Percentiles rank a stretch among this genome's conserved stretches.
Conservation (phyloP, 2,888 invertebrate species). For the Lepidocyrtinus sp. region DNA sequence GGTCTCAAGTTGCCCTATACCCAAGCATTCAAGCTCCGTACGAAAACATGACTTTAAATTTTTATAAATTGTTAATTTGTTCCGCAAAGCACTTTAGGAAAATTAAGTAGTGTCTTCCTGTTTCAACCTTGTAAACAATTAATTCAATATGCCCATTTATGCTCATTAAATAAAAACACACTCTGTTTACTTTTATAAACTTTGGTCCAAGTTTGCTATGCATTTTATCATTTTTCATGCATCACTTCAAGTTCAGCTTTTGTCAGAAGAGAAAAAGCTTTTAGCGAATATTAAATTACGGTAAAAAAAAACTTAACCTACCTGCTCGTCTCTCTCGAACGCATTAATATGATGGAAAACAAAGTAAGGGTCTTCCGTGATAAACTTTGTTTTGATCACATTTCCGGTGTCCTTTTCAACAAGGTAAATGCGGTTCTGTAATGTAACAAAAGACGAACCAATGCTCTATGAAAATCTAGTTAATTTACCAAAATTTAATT, state of each 20-base stretch:
- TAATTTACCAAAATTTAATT: no score
- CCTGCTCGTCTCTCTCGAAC: constrained; percentile 74
- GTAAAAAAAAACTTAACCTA: constrained; percentile 53
- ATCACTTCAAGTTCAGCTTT: constrained; percentile 7
- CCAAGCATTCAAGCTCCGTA: background rate
- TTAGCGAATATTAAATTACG: background rate
- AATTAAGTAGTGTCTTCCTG: background rate
- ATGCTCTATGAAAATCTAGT: no score
- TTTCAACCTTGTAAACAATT: background rate
- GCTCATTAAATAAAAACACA: constrained; percentile 49
- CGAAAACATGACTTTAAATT: no score
- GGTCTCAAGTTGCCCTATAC: background rate
- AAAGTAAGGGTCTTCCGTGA: constrained; percentile 74
- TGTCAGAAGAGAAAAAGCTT: background rate
- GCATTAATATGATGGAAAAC: constrained; percentile 75
- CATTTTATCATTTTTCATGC: constrained; percentile 8
- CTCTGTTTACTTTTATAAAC: constrained; percentile 35
- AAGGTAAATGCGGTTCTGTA: constrained; percentile 72
- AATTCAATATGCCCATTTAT: constrained; percentile 26
- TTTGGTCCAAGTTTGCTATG: background rate
- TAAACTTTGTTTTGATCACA: constrained; percentile 71
- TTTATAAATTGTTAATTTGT: no score
- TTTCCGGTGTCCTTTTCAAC: constrained; percentile 73
- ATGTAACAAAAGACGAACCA: no score
- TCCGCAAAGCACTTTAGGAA: no score